Base-by-base conservation (phyloP, 1,140 invertebrate species). In the Elysia chlorotica region DNA sequence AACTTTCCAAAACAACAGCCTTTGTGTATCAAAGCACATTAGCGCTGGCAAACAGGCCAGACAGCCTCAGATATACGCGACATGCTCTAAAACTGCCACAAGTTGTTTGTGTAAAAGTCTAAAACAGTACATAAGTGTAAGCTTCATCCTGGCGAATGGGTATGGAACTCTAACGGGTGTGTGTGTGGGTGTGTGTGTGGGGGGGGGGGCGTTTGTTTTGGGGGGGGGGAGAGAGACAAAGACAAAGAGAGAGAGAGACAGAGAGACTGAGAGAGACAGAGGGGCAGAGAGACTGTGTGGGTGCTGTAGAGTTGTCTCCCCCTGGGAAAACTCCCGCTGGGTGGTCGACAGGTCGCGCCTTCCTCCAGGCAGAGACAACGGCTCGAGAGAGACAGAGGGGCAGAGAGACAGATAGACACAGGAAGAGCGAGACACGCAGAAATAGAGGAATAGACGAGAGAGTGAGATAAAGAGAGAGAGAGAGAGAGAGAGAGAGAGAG, bases 401-500 rank as follows among this genome's bases (percentile, higher is more conserved):
- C 23, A 38, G 33, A 59, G 57, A 48, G 70, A 63, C 36, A 35
- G 30, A 41, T 57, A 19, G 59, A 63, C 57, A 63, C 25, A 33
- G 57, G 31, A 41, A 68, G 66, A 68, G 0, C 48, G 66, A 68
- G 33, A 68, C 38, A 68, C 28, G 53, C 28, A 48, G 57, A 62
- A 28, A 59, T 2, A 59, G 38, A 71, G 28, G 38, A 25, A 31
- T 57, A 33, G 19, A 28, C n/a, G 57, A 63, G 56, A 41, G 36
- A 68, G 56, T 36, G 23, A 62, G 35, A 62, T 23, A 35, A 38
- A 48, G 54, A 74, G 57, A 74, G 21, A 68, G 21, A 69, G 38
- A 69, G 57, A 69, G 37, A 74, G 38, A 69, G 57, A 69, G 28
- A 74, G 54, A 74, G 54, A 74, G 31, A 74, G 53, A 68, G 38